phyloP scores from a whole-genome alignment of 1,140 invertebrate species.

The Theocolax elegans region DNA sequence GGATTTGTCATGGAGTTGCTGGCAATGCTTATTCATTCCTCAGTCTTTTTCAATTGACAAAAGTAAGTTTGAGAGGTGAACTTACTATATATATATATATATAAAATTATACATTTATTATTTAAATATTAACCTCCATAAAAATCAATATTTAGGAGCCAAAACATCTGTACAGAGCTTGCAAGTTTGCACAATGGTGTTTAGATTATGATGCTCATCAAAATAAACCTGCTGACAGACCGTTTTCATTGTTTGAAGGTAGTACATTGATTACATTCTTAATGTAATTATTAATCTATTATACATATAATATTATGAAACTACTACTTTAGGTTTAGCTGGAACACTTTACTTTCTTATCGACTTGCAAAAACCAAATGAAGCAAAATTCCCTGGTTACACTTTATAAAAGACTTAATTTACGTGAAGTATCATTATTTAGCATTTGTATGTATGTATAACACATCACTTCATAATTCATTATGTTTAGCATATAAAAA shows the following conservation, averaged over 20 bases:
- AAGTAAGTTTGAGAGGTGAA: too few relatives aligned
- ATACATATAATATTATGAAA: background rate
- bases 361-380: conserved; percentile 72
- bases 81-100: conserved; percentile 10
- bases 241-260: conserved; percentile 90
- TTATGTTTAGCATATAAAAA: background rate
- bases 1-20: conserved; percentile 91
- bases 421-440: background rate
- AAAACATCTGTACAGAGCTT: conserved; percentile 80
- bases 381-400: conserved; percentile 77
- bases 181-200: conserved; percentile 88
- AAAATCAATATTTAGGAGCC: conserved; percentile 67
- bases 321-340: conserved; percentile 65
- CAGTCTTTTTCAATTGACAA: conserved; percentile 81
- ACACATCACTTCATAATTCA: background rate
- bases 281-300: too few relatives aligned
- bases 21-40: conserved; percentile 93
- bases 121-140: too few relatives aligned
- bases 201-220: conserved; percentile 77
- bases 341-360: conserved; percentile 78
- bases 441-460: background rate
- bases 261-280: too few relatives aligned
- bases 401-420: conserved; percentile 49
- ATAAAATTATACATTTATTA: background rate
- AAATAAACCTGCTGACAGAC: conserved; percentile 78